Percentiles rank a stretch among this genome's conserved stretches.
These are phyloP conservation scores for Percopsis transmontana DNA, from an alignment of 2,113 vertebrate genomes.

Conservation along the genomic window DNA sequence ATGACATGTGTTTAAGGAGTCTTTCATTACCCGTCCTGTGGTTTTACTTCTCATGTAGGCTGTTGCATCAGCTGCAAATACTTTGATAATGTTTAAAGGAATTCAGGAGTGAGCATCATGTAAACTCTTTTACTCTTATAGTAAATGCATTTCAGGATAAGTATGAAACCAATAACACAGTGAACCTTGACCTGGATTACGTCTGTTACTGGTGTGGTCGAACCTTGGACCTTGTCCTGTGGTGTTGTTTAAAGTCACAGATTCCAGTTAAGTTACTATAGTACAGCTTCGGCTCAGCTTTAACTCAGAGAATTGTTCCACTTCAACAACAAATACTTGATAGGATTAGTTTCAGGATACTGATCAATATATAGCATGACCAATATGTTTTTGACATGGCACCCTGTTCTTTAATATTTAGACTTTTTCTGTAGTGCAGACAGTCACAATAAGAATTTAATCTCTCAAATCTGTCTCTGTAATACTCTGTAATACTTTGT, in stretches of 20 bases:
- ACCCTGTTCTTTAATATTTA: too few relatives aligned
- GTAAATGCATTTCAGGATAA: neutral
- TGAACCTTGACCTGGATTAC: slow-evolving; percentile 26
- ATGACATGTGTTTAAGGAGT: neutral
- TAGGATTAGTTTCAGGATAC: neutral
- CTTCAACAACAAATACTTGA: neutral
- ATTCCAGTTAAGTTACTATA: slow-evolving; percentile 29
- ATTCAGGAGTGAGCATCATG: neutral
- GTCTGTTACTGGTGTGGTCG: neutral
- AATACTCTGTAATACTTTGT: slow-evolving; percentile 1
- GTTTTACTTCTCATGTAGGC: slow-evolving; percentile 27
- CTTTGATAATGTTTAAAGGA: neutral
- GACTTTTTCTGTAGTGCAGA: slow-evolving; percentile 13
- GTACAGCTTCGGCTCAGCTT: neutral
- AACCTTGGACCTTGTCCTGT: slow-evolving; percentile 10
- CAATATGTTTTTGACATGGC: neutral
- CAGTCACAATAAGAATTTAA: slow-evolving; percentile 50
- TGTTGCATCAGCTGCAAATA: neutral
- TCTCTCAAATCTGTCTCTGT: slow-evolving; percentile 33
- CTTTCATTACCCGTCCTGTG: neutral
- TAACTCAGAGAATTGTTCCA: neutral
- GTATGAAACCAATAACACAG: neutral
- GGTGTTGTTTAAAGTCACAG: slow-evolving; percentile 14
- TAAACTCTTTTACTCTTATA: neutral
- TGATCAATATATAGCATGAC: too few relatives aligned